Base-by-base conservation (phyloP, 2,888 invertebrate genomes). In the Ypsolopha scabrella region DNA sequence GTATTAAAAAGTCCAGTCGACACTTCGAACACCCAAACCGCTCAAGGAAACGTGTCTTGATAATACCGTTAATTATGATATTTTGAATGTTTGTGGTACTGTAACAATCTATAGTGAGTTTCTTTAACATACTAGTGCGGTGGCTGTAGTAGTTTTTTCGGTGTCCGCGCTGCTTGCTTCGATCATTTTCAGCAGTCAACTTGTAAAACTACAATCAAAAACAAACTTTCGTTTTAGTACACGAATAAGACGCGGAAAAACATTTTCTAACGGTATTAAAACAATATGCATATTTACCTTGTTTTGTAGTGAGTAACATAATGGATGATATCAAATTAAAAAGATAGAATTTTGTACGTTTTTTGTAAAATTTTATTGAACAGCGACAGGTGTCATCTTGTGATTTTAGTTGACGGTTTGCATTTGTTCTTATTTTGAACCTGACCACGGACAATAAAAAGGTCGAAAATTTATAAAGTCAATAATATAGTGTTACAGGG, bases 341-440 rank as follows among this genome's bases (percentile, higher is more conserved):
- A 72, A 56, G 73, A 75, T 13, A 34, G 9, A 33, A 45, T 24
- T 45, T 43, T 13, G 11, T 41, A 73, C 62, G 67, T 72, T 72
- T 79, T 79, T 79, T 78, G 72, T 70, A 73, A 71, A 75, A 75
- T 76, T 77, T 77, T 70, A 62, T 8, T 36, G 60, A 64, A 69
- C 67, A 71, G 72, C 77, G 78, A 77, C 80, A 72, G 59, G 63
- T 65, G 80, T 78, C 80, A 80, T 58, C 58, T 60, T 64, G 60
- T 65, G 63, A 68, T 75, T 70, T 70, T 61, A 60, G 58, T 53
- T 63, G 73, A 70, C 72, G 73, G 61, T 62, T 64, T 69, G 64
- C 24, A 70, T 61, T 41, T 61, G 64, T 76, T 79, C 77, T 58
- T 61, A 68, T 63, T 79, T 78, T 64, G 61, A 80, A 79, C 55